Evolutionary conservation across 1,140 invertebrate species (phyloP), one percentile per base, ranked within the genome.

Genomic region (Sweltsa coloradensis): DNA sequence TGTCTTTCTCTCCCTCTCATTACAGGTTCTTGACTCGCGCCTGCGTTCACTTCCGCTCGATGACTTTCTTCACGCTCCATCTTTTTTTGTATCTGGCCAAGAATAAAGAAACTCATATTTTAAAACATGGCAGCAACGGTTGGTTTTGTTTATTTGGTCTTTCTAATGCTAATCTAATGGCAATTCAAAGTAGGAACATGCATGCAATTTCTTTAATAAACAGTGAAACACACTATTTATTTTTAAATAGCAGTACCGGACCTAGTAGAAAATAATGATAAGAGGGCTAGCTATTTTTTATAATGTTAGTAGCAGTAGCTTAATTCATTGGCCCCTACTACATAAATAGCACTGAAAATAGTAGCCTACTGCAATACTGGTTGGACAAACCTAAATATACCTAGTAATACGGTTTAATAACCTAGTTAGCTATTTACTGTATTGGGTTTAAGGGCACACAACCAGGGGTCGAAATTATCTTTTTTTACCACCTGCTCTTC

Each of bases 51-150:
- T 13, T 5, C 46, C 18, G 39, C 31, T n/a, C n/a, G n/a, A n/a
- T n/a, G n/a, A n/a, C n/a, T n/a, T 41, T 47, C 36, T 3, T 24
- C 52, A 24, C 56, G 50, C 41, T 63, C 55, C 37, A 54, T 49
- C 51, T 70, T 72, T 4, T 57, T 59, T 54, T 68, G 51, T 47
- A 74, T 58, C 69, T 73, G 54, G 22, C 64, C 40, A 49, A 16
- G 46, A 49, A 42, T 52, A 27, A 50, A 26, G 39, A 23, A 1
- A 31, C 49, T 44, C 36, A 37, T n/a, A 16, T 39, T 34, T 46
- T 52, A 39, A 9, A 24, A 36, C n/a, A 24, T 11, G 3, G 21
- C 18, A 26, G 23, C 13, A 24, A 13, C 2, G 9, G n/a, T 1
- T 1, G 9, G 2, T 13, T 2, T n/a, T 26, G 18, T 42, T 42